These are phyloP conservation scores for Belgica antarctica DNA, from an alignment of 2,888 invertebrate genomes.

Conservation along the genomic window DNA sequence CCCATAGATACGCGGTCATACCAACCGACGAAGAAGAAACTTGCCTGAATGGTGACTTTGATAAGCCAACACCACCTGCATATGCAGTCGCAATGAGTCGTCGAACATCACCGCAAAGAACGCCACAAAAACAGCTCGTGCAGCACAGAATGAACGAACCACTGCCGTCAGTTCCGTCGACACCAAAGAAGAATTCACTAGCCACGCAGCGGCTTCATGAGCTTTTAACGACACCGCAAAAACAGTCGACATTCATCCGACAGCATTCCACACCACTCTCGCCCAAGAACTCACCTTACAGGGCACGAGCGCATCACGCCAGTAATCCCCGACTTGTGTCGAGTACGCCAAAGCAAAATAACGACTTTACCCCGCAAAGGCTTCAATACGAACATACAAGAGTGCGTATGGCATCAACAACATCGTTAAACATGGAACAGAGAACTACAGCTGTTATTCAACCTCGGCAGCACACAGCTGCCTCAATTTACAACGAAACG, in stretches of 20 bases:
- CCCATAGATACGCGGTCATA: slow-evolving; percentile 61
- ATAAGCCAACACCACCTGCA: slow-evolving; percentile 47
- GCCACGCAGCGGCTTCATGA: slow-evolving; percentile 78
- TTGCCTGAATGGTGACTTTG: slow-evolving; percentile 56
- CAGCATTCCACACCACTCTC: slow-evolving; percentile 49
- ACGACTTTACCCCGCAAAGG: slow-evolving; percentile 57
- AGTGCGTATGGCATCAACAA: slow-evolving; percentile 51
- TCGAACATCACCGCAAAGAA: slow-evolving; percentile 50
- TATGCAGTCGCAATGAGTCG: slow-evolving; percentile 48
- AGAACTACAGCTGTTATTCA: slow-evolving; percentile 54
- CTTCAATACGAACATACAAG: slow-evolving; percentile 56
- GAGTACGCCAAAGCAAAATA: not conserved
- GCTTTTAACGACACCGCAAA: slow-evolving; percentile 69
- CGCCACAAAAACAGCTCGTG: slow-evolving; percentile 45
- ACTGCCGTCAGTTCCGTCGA: slow-evolving; percentile 48
- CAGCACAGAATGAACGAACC: slow-evolving; percentile 40
- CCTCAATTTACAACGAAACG: slow-evolving; percentile 59
- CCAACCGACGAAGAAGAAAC: slow-evolving; percentile 59
- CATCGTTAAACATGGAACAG: slow-evolving; percentile 59
- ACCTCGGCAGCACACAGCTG: slow-evolving; percentile 55
- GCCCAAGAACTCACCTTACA: slow-evolving; percentile 46
- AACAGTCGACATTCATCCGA: slow-evolving; percentile 49
- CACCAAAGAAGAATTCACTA: slow-evolving; percentile 62
- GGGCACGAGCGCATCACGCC: slow-evolving; percentile 51
- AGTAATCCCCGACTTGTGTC: slow-evolving; percentile 51